Evolutionary conservation across 2,797 vertebrate species (phyloP).

Genomic region (Atherinosoma microstoma): DNA sequence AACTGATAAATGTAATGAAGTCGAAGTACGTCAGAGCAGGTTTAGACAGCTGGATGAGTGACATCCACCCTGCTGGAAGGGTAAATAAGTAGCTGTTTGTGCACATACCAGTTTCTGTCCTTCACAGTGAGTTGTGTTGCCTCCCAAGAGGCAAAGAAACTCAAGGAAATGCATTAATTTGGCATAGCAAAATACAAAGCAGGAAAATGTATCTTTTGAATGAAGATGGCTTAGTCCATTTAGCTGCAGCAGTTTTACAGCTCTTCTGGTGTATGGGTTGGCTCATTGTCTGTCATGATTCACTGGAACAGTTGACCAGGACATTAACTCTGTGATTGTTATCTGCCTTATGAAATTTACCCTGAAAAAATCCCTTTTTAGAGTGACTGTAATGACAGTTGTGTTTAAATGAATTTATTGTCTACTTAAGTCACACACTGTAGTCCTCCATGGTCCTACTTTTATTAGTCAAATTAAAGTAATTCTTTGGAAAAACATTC

Average conservation of each 20-base stretch:
- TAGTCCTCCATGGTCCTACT: background rate
- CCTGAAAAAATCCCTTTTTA: background rate
- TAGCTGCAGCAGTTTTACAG: background rate
- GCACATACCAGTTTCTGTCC: background rate
- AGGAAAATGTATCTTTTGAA: background rate
- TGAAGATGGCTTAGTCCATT: background rate
- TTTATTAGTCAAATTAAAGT: background rate
- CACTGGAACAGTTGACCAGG: background rate
- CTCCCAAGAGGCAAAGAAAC: background rate
- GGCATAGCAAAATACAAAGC: background rate
- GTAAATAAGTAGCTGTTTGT: background rate
- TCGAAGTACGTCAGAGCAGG: background rate
- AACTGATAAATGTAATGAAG: background rate
- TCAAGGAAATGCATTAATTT: background rate
- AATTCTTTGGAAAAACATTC: background rate
- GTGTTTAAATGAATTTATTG: background rate
- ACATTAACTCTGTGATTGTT: background rate
- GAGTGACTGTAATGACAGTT: background rate
- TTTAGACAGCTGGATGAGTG: constrained; percentile 12
- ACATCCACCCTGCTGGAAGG: constrained; percentile 1
- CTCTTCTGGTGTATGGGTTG: background rate
- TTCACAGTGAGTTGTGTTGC: background rate
- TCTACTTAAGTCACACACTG: background rate
- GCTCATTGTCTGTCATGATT: background rate
- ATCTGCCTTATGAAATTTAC: background rate